These are phyloP conservation scores for Aphrophora alni DNA, from an alignment of 2,888 invertebrate genomes.

Conservation along the genomic window DNA sequence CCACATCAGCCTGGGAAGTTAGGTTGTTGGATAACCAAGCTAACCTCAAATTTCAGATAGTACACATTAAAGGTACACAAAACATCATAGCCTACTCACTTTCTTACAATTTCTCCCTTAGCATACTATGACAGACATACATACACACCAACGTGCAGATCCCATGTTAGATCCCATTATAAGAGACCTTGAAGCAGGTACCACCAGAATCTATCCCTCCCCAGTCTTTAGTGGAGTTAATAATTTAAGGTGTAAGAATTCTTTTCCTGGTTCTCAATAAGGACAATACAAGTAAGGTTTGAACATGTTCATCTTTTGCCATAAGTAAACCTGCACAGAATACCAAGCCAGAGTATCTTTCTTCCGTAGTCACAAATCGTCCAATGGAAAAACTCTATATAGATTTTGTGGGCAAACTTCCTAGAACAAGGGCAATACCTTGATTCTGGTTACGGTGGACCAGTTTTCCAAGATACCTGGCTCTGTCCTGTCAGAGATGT, in stretches of 20 bases:
- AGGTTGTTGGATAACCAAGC: slow-evolving; percentile 7
- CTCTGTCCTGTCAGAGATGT: slow-evolving; percentile 3
- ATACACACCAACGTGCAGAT: not conserved
- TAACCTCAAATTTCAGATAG: not conserved
- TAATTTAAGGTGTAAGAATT: not conserved
- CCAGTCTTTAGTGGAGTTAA: not conserved
- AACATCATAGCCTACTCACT: slow-evolving; percentile 4
- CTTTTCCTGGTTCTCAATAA: slow-evolving; percentile 9
- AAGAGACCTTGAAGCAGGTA: not conserved
- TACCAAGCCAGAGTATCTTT: not conserved
- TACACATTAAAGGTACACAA: slow-evolving; percentile 4
- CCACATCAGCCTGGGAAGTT: slow-evolving; percentile 1
- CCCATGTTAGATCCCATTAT: not conserved
- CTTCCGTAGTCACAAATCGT: not conserved
- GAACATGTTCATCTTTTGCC: not conserved
- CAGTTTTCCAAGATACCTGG: slow-evolving; percentile 14
- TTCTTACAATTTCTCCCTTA: not conserved
- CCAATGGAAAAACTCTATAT: slow-evolving; percentile 22
- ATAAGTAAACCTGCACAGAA: slow-evolving; percentile 28
- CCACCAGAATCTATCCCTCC: too few relatives aligned
- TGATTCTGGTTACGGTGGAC: not conserved
- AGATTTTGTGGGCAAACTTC: slow-evolving; percentile 13
- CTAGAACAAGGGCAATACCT: slow-evolving; percentile 12
- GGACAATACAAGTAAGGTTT: not conserved
- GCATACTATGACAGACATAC: not conserved